Base-by-base conservation (phyloP, 2,113 vertebrate genomes). In the Crotalus horridus region DNA sequence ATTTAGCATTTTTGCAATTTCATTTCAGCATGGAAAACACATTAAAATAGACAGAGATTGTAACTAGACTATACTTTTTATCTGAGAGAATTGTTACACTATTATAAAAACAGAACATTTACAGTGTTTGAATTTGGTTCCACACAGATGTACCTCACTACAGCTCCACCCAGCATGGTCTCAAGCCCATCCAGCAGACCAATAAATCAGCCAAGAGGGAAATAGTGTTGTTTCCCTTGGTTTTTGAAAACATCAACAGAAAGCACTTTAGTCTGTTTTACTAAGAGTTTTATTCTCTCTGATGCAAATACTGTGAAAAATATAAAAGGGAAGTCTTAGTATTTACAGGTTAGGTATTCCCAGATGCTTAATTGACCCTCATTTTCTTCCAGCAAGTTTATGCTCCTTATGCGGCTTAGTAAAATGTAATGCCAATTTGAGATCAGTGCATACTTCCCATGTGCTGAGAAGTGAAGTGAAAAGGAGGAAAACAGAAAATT, bases 261-360 rank as follows among this genome's bases (percentile, higher is more conserved):
- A 1, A 85, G 2, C 74, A 93, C 95, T 94, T 64, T 81, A 54
- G n/a, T 43, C 93, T 94, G 94, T 95, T 90, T 93, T 92, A 59
- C 92, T 90, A 81, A 93, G 64, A 33, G 13, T 69, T 69, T 69
- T 69, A 69, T 81, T 89, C 89, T 91, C 74, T 64, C n/a, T 74
- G 53, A n/a, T 26, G 89, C 89, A 92, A 58, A 48, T 87, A 88
- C 15, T 6, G 9, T n/a, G 51, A 61, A 74, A 90, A 43, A 90
- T 53, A 74, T 90, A 69, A 53, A 90, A n/a, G 26, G 8, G 46
- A 74, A 90, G 29, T 23, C n/a, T n/a, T 21, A 53, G 48, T 74
- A 51, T 6, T 48, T 54, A 53, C 9, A 74, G 17, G 61, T 74
- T 29, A 61, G 51, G 46, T 23, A 90, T 53, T 90, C 43, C 9